A percentile compares a stretch with the other conserved stretches of the same genome.
Evolutionary conservation across 2,888 invertebrate genomes (phyloP).

Genomic region (Seira ritae): DNA sequence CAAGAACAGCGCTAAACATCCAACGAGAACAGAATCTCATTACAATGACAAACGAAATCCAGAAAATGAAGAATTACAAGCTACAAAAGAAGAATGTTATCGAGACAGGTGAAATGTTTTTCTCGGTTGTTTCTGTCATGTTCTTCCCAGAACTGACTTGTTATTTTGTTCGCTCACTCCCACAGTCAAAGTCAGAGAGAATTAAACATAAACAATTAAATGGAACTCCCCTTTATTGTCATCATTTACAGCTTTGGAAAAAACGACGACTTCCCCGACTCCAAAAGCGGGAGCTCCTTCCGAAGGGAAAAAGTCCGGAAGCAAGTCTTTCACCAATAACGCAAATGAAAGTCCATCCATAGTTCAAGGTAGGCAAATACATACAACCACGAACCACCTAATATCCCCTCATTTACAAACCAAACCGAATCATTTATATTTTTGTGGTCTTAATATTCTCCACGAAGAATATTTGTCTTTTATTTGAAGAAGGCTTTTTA

Average conservation of each 20-base stretch:
- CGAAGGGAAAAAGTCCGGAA: conserved; percentile 36
- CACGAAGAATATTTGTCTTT: too few relatives aligned
- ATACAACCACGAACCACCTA: too few relatives aligned
- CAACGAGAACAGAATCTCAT: conserved; percentile 58
- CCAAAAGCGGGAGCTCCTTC: conserved; percentile 1
- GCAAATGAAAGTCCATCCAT: conserved; percentile 51
- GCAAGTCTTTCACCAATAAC: conserved; percentile 55
- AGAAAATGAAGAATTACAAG: conserved; percentile 63
- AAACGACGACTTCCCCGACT: conserved; percentile 22
- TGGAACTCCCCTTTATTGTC: not conserved
- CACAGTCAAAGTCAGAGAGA: conserved; percentile 30
- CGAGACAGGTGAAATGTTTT: conserved; percentile 43
- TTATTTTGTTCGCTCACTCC: not conserved
- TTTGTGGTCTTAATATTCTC: too few relatives aligned
- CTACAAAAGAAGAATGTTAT: conserved; percentile 53
- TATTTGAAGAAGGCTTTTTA: too few relatives aligned
- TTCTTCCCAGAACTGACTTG: not conserved
- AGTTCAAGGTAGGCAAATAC: conserved; percentile 31
- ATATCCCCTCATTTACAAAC: too few relatives aligned
- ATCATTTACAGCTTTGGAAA: conserved; percentile 43
- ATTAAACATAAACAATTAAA: too few relatives aligned
- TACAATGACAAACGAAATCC: conserved; percentile 61
- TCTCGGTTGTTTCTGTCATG: not conserved
- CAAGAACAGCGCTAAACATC: conserved; percentile 59
- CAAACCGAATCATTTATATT: too few relatives aligned